These are phyloP conservation scores for Naso thynnoides DNA, from an alignment of 2,797 vertebrate species.

Conservation along the genomic window DNA sequence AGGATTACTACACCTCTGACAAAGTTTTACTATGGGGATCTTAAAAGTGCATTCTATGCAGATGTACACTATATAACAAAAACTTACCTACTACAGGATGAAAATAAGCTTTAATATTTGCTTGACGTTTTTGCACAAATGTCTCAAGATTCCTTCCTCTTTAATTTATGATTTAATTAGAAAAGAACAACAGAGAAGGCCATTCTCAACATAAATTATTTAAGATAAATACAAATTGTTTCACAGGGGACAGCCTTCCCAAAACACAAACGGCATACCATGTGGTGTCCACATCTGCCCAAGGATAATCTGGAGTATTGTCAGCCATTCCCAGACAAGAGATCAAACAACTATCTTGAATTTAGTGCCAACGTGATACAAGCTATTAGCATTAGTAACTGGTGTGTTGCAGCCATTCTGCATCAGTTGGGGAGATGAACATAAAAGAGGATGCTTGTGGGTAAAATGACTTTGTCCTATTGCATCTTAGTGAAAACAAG, in stretches of 20 bases:
- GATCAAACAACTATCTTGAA: conserved; percentile 37
- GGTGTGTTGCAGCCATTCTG: conserved; percentile 33
- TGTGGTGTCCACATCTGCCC: conserved; percentile 30
- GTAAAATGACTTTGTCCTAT: conserved; percentile 24
- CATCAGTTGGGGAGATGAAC: conserved; percentile 23
- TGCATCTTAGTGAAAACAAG: conserved; percentile 17
- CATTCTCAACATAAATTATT: not conserved
- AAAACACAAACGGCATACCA: not conserved
- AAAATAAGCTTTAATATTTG: not conserved
- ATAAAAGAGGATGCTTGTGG: conserved; percentile 31
- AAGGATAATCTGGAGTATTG: conserved; percentile 2
- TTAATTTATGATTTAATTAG: not conserved
- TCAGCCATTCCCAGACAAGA: conserved; percentile 15
- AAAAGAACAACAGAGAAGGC: not conserved
- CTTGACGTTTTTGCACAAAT: not conserved
- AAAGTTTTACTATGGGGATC: not conserved
- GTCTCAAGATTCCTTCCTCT: not conserved
- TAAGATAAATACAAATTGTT: not conserved
- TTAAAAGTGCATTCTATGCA: not conserved
- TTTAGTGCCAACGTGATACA: conserved; percentile 20
- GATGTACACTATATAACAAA: not conserved
- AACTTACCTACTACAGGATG: too few species aligned
- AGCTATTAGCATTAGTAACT: conserved; percentile 28
- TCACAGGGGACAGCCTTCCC: not conserved
- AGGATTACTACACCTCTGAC: conserved; percentile 10